Percentiles rank a stretch among this genome's conserved stretches.
These are phyloP conservation scores for Rhogogaster chlorosoma DNA, from an alignment of 2,888 invertebrate species.

Conservation along the genomic window DNA sequence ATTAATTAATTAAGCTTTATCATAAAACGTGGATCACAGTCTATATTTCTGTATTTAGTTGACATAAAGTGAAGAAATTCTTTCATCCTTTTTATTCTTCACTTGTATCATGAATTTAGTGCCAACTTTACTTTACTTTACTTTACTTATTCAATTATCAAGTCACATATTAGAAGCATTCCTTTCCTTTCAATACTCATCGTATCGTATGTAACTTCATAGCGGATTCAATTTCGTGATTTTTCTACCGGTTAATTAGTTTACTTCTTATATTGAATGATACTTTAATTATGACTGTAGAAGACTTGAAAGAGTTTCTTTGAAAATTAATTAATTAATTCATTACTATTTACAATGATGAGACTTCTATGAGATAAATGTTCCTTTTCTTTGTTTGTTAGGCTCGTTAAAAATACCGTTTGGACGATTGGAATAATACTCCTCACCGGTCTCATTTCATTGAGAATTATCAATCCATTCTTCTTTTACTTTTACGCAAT, in stretches of 20 bases:
- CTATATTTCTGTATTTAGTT: constrained; percentile 72
- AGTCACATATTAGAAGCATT: not conserved
- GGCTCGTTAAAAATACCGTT: constrained; percentile 12
- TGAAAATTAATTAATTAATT: not conserved
- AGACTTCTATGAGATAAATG: not conserved
- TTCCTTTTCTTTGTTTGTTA: not conserved
- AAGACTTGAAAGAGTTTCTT: not conserved
- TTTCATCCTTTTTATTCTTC: not conserved
- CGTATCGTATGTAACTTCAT: not conserved
- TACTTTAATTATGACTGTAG: constrained; percentile 10
- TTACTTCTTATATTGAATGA: not conserved
- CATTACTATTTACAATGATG: constrained; percentile 9
- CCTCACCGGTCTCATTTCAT: not conserved
- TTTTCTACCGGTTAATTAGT: not conserved
- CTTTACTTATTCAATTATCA: not conserved
- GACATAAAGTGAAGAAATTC: constrained; percentile 47
- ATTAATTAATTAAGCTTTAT: constrained; percentile 64
- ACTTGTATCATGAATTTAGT: not conserved
- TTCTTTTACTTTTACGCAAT: not conserved
- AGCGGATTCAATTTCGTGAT: not conserved
- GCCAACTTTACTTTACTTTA: not conserved
- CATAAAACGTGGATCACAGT: constrained; percentile 77
- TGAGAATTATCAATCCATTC: not conserved
- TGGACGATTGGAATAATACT: constrained; percentile 1
- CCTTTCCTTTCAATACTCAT: not conserved